Conservation (phyloP, 2,113 vertebrate species). For the Bombycilla garrulus region DNA sequence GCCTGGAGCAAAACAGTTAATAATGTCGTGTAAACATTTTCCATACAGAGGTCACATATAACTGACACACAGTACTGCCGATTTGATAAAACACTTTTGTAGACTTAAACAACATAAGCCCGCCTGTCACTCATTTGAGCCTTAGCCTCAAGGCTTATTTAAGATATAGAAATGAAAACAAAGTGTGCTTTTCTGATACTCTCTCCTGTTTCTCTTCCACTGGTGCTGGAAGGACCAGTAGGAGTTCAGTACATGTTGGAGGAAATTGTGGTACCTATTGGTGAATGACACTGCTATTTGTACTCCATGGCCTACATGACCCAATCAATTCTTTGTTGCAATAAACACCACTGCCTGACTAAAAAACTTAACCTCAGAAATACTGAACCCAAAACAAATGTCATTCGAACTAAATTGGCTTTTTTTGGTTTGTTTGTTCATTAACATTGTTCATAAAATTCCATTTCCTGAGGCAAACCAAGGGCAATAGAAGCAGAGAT, state of each 20-base stretch:
- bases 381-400: conserved; percentile 64
- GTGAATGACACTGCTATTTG: conserved; percentile 74
- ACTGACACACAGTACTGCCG: conserved; percentile 76
- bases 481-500: neutral
- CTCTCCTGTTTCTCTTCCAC: conserved; percentile 54
- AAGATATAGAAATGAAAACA: conserved; percentile 69
- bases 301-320: conserved; percentile 69
- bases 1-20: conserved; percentile 80
- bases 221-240: conserved; percentile 53
- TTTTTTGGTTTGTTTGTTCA: conserved; percentile 56
- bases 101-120: conserved; percentile 76
- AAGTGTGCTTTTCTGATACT: conserved; percentile 51
- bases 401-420: conserved; percentile 69
- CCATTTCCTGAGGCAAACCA: conserved; percentile 44
- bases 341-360: conserved; percentile 62
- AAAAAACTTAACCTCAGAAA: conserved; percentile 68
- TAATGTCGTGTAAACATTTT: conserved; percentile 83
- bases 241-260: conserved; percentile 59
- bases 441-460: conserved; percentile 64
- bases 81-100: conserved; percentile 81
- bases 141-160: conserved; percentile 78
- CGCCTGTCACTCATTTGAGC: conserved; percentile 79
- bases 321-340: conserved; percentile 65
- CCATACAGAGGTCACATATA: conserved; percentile 77
- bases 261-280: conserved; percentile 66